Base-by-base conservation (phyloP, 2,113 vertebrate species). In the Dendropsophus ebraccatus region DNA sequence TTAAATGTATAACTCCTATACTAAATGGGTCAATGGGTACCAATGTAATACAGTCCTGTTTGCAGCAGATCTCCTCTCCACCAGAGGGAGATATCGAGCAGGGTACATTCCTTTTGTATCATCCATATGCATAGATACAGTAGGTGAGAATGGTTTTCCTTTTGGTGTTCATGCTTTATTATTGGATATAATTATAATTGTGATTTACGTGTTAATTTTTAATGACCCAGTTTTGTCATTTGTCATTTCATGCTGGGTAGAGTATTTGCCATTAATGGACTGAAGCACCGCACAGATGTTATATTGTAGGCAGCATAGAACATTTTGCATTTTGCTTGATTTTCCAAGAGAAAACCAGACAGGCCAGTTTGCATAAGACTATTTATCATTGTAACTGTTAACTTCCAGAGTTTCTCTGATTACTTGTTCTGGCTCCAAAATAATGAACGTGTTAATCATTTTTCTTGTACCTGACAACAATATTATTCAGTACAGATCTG, bases 381-480 rank as follows among this genome's bases (percentile, higher is more conserved):
- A 86, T 86, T 86, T 78, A 86, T 86, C 84, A 86, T 81, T 80
- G 77, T 86, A 78, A 86, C 50, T 81, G 49, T 72, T 86, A 60
- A 73, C 50, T 72, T 86, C 72, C 84, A 72, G 50, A 78, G 77
- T 69, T 41, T 86, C 52, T 60, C 67, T 81, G 84, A 81, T 86
- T 81, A 86, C 84, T 67, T 86, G 47, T 81, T 81, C 84, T 60
- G 65, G 17, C 72, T 86, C 50, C 58, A 73, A 72, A 81, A 86
- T 86, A 86, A 85, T 85, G 77, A 85, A 85, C 19, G 28, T 85
- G 83, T 85, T 85, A 85, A 86, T 86, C 84, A 86, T 86, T 86
- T 86, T 80, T 80, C 75, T 86, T 86, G 62, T 86, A 86, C 28
- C 37, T 80, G 62, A 80, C 84, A 86, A 72, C 69, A 21, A 86